Evolutionary conservation across 2,113 vertebrate genomes (phyloP).

Genomic region (Nestor notabilis): DNA sequence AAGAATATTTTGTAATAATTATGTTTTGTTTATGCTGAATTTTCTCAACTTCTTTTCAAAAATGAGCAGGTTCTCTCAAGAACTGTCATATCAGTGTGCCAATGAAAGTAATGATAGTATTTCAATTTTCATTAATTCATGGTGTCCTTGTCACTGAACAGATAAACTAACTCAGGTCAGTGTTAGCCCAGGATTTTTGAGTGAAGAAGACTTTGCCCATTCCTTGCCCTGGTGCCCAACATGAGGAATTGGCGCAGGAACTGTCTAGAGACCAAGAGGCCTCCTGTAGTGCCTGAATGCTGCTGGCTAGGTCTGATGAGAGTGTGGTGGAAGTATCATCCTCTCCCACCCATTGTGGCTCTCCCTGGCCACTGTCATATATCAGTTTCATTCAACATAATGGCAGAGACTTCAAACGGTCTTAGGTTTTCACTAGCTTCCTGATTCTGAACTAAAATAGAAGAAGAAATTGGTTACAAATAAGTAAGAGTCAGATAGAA

Average conservation of each 20-base stretch:
- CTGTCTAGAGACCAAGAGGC: background rate
- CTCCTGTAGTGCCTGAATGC: background rate
- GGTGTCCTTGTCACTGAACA: background rate
- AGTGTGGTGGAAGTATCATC: background rate
- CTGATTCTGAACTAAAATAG: background rate
- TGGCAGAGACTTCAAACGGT: background rate
- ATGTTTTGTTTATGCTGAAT: background rate
- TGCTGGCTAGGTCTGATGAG: background rate
- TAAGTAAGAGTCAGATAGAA: background rate
- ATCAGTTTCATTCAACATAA: background rate
- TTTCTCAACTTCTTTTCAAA: background rate
- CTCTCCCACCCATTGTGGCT: background rate
- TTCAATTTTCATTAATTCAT: background rate
- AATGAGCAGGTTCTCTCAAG: background rate
- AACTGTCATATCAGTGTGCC: background rate
- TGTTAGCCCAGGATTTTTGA: accelerated
- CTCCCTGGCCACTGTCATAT: background rate
- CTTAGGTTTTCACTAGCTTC: background rate
- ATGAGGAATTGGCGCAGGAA: background rate
- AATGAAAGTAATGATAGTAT: background rate
- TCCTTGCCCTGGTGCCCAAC: background rate
- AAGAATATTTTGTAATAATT: background rate
- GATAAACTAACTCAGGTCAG: background rate
- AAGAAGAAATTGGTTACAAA: background rate
- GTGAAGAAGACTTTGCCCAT: background rate